Evolutionary conservation across 2,888 invertebrate genomes (phyloP).

Genomic region (Acleris literana): DNA sequence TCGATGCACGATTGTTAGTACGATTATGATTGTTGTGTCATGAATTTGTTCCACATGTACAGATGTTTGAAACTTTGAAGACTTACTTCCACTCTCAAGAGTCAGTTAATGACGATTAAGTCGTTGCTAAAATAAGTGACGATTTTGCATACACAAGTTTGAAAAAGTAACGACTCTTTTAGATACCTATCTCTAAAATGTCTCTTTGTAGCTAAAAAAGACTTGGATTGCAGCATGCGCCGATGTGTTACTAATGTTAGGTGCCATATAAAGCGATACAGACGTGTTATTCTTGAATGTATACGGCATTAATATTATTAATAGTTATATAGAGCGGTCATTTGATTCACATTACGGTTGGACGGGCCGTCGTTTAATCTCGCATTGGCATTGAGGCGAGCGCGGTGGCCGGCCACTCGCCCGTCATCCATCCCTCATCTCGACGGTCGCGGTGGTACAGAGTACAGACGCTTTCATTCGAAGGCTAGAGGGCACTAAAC

Average conservation of each 20-base stretch:
- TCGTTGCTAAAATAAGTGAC: too few relatives aligned
- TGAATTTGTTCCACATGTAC: too few relatives aligned
- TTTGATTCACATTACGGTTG: constrained; percentile 71
- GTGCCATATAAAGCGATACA: constrained; percentile 16
- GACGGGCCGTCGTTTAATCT: constrained; percentile 66
- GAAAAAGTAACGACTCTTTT: too few relatives aligned
- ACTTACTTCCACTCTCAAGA: too few relatives aligned
- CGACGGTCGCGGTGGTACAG: constrained; percentile 26
- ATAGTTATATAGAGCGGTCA: constrained; percentile 58
- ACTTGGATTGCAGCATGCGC: neutral
- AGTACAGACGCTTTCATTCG: constrained; percentile 33
- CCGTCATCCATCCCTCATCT: constrained; percentile 46
- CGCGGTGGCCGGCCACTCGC: constrained; percentile 67
- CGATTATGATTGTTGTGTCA: too few relatives aligned
- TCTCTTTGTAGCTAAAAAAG: too few relatives aligned
- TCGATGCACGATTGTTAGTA: too few relatives aligned
- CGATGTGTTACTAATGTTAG: constrained; percentile 12
- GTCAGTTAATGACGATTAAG: too few relatives aligned
- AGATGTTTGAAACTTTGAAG: too few relatives aligned
- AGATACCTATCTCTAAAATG: too few relatives aligned
- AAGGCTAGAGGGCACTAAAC: constrained; percentile 28
- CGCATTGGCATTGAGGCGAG: constrained; percentile 59
- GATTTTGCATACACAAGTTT: too few relatives aligned
- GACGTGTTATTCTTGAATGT: constrained; percentile 24
- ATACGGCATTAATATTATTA: constrained; percentile 35